These are phyloP conservation scores for Euzetes globulus DNA, from an alignment of 2,888 invertebrate genomes.

Conservation along the genomic window DNA sequence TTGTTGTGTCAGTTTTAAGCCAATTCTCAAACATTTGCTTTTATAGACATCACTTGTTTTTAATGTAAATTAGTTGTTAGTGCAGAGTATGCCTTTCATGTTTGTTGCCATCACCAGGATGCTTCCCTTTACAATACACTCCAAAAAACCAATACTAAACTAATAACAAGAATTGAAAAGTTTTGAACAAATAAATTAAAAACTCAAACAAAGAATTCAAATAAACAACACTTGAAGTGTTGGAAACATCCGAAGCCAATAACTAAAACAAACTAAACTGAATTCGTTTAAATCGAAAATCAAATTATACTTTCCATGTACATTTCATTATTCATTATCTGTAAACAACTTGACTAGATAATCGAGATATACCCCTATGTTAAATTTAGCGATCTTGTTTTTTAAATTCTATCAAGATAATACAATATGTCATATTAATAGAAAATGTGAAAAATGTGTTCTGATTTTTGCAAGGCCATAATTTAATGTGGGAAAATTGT, in stretches of 20 bases:
- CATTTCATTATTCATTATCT: too few relatives aligned
- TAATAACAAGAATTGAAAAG: neutral
- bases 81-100: neutral
- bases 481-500: too few relatives aligned
- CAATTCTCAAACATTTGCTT: constrained; percentile 20
- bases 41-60: neutral
- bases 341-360: too few relatives aligned
- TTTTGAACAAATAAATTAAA: constrained; percentile 13
- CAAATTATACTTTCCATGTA: too few relatives aligned
- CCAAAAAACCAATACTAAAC: neutral
- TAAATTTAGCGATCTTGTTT: too few relatives aligned
- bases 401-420: too few relatives aligned
- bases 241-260: neutral
- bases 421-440: too few relatives aligned
- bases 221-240: neutral
- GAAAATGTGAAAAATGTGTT: too few relatives aligned
- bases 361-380: too few relatives aligned
- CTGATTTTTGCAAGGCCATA: too few relatives aligned
- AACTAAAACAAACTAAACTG: too few relatives aligned
- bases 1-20: constrained; percentile 27
- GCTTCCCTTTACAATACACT: neutral
- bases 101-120: neutral
- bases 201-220: constrained; percentile 12
- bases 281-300: too few relatives aligned
- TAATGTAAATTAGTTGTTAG: constrained; percentile 2